phyloP scores from a whole-genome alignment of 2,888 invertebrate genomes.

The Aphrophora alni region DNA sequence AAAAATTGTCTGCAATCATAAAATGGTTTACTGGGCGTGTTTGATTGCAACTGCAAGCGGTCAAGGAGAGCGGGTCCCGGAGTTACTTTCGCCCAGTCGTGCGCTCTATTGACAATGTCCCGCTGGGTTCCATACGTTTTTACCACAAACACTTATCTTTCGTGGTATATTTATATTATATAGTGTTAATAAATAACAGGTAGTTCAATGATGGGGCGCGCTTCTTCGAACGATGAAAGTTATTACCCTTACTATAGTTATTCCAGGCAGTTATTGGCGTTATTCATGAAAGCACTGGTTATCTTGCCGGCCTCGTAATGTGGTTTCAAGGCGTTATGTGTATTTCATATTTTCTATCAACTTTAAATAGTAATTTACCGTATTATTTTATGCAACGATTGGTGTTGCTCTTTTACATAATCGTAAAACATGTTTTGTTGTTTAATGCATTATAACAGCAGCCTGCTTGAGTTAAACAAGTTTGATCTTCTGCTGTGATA shows the following conservation, averaged over 20 bases:
- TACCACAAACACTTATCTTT: background rate
- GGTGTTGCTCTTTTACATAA: background rate
- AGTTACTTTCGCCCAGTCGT: background rate
- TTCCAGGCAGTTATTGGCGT: background rate
- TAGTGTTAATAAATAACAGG: background rate
- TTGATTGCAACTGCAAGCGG: conserved; percentile 2
- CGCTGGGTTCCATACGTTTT: background rate
- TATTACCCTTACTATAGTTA: background rate
- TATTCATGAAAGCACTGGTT: background rate
- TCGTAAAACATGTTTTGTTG: background rate
- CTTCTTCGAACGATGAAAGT: background rate
- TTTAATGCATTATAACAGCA: no score
- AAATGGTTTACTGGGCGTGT: background rate
- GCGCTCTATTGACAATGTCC: background rate
- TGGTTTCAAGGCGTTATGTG: background rate
- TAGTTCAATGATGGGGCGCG: background rate
- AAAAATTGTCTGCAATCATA: conserved; percentile 6
- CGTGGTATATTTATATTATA: background rate
- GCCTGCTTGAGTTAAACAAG: no score
- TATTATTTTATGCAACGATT: background rate
- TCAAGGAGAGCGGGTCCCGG: background rate
- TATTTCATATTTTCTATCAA: background rate
- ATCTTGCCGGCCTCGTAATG: background rate
- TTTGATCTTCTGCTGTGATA: no score
- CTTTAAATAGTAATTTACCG: background rate